phyloP scores from a whole-genome alignment of 2,797 vertebrate genomes.

The Phoebastria nigripes region DNA sequence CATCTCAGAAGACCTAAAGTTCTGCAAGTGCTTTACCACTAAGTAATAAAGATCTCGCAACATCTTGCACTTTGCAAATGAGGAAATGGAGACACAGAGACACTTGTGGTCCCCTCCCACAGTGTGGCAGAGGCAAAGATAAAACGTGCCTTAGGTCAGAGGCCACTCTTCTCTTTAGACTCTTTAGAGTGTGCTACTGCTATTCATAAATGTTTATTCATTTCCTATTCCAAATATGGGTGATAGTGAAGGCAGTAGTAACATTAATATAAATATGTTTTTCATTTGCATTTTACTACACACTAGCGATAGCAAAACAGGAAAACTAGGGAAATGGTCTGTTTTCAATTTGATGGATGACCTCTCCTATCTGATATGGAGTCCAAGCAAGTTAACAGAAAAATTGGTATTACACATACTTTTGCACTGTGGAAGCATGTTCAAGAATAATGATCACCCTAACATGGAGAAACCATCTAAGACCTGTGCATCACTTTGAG shows the following conservation, averaged over 20 bases:
- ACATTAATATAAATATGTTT: not conserved
- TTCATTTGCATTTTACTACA: not conserved
- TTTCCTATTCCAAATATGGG: not conserved
- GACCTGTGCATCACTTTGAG: not conserved
- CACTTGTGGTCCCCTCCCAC: not conserved
- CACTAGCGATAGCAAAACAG: not conserved
- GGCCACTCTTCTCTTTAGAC: not conserved
- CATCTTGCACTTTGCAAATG: not conserved
- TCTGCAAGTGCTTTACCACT: not conserved
- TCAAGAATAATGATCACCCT: not conserved
- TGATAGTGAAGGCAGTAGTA: not conserved
- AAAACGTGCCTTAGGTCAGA: accelerated
- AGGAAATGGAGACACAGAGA: not conserved
- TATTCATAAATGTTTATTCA: not conserved
- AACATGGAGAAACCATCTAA: not conserved
- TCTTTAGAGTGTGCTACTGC: not conserved
- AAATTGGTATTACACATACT: not conserved
- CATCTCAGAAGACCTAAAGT: not conserved
- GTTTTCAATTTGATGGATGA: not conserved
- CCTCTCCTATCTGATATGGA: not conserved
- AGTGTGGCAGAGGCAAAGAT: not conserved
- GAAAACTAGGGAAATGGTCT: not conserved
- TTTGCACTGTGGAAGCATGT: not conserved
- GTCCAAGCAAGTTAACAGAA: not conserved
- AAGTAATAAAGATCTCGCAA: not conserved